phyloP scores from a whole-genome alignment of 1,140 invertebrate species.

The Drosophila equinoxialis region DNA sequence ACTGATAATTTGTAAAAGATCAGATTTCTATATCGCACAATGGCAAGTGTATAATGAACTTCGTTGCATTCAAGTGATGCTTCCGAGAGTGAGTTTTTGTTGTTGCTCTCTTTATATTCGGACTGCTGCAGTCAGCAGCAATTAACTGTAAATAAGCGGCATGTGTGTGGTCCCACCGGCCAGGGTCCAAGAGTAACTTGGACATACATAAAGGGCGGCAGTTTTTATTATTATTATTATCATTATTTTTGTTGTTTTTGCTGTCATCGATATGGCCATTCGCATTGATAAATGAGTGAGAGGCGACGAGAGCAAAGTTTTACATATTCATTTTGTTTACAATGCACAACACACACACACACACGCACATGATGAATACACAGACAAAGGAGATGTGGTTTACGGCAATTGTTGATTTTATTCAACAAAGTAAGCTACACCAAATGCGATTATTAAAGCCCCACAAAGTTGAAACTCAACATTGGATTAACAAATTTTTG shows the following conservation, averaged over 20 bases:
- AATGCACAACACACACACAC: background rate
- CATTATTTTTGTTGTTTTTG: slow-evolving; percentile 33
- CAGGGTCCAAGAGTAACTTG: slow-evolving; percentile 48
- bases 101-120: slow-evolving; percentile 17
- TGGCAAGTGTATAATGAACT: background rate
- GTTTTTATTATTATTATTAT: slow-evolving; percentile 40
- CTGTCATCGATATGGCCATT: slow-evolving; percentile 60
- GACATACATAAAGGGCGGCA: slow-evolving; percentile 37
- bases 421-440: slow-evolving; percentile 1
- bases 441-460: background rate
- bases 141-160: slow-evolving; percentile 75
- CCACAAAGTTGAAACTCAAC: background rate
- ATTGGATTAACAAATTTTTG: background rate
- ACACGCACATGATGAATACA: background rate
- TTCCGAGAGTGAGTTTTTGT: background rate
- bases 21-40: too few species aligned
- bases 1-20: too few species aligned
- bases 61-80: background rate
- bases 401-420: slow-evolving; percentile 8
- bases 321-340: slow-evolving; percentile 20
- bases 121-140: slow-evolving; percentile 37
- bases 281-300: slow-evolving; percentile 63
- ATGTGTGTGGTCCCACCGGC: slow-evolving; percentile 60
- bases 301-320: slow-evolving; percentile 4
- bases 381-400: background rate